These are phyloP conservation scores for Bambusicola thoracicus DNA, from an alignment of 2,113 vertebrate species.

Conservation along the genomic window DNA sequence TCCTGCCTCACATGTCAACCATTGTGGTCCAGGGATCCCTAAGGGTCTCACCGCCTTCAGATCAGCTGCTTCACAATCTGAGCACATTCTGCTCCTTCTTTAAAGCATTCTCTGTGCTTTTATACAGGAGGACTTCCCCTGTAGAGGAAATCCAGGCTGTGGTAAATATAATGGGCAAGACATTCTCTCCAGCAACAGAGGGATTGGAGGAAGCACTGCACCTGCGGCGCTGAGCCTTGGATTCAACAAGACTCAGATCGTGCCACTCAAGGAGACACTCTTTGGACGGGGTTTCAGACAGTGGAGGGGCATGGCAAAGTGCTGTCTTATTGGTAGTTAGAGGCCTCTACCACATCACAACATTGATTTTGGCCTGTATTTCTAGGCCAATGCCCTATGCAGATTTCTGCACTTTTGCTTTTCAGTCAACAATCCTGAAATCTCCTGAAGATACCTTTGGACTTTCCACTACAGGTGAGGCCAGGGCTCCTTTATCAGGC, in stretches of 20 bases:
- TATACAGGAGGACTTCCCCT: constrained; percentile 2
- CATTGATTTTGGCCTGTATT: not conserved
- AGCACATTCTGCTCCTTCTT: constrained; percentile 54
- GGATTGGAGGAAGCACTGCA: constrained; percentile 19
- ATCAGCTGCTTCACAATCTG: constrained; percentile 61
- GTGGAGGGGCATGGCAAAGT: not conserved
- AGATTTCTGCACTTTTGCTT: not conserved
- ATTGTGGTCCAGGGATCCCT: constrained; percentile 50
- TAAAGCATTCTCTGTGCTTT: constrained; percentile 25
- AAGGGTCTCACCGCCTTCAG: constrained; percentile 20
- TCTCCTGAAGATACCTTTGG: not conserved
- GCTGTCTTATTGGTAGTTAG: not conserved
- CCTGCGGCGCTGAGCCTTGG: not conserved
- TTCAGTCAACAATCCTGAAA: not conserved
- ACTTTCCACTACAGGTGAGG: constrained; percentile 6
- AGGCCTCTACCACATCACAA: not conserved
- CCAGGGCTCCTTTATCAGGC: constrained; percentile 5
- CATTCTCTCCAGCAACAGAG: constrained; percentile 20
- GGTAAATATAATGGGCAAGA: constrained; percentile 43
- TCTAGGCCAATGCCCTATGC: not conserved
- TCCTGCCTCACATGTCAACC: constrained; percentile 57
- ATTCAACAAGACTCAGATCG: not conserved
- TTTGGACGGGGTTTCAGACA: not conserved
- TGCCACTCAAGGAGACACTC: not conserved
- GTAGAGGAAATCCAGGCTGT: constrained; percentile 55